Base-by-base conservation (phyloP, 2,797 vertebrate genomes). In the Tangara arthus region DNA sequence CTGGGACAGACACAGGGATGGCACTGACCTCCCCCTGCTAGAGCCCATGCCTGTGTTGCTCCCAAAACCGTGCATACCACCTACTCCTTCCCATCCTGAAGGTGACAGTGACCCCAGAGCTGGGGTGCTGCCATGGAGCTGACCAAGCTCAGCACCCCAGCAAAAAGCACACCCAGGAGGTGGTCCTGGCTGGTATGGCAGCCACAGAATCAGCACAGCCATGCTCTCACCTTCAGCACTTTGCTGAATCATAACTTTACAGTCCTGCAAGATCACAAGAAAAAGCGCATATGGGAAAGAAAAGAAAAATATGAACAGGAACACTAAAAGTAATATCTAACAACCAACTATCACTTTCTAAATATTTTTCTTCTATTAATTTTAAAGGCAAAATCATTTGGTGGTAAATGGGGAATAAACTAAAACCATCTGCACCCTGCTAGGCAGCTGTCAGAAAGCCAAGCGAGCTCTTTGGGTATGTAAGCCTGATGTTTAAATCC, bases 311-410 rank as follows among this genome's bases (percentile, higher is more conserved):
- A 94, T n/a, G 73, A 80, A 80, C 70, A 85, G 71, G 87, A 95
- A 95, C 82, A 91, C 75, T 87, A 82, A 73, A 92, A 94, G 77
- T 87, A 89, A 46, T 94, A 93, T 88, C 95, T 93, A 95, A 96
- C 90, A 95, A 95, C 82, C 52, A 86, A 82, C 79, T 96, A 96
- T 95, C 95, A 93, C 82, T 95, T 93, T 93, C 92, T 82, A 96
- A 93, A 96, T 94, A 93, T 94, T 96, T 92, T 96, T 95, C 90
- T 96, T 94, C 79, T 92, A 94, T 94, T 97, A 96, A 96, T 96
- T 96, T 95, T 93, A 95, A 94, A 70, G 90, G 87, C 60, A 63
- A 95, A 94, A 95, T 95, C 76, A 71, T 95, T 95, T 92, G 87
- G 84, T 95, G 93, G 84, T 95, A 95, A 96, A 95, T 92, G 96